Conservation (phyloP, 2,797 vertebrate species). For the Somateria mollissima region DNA sequence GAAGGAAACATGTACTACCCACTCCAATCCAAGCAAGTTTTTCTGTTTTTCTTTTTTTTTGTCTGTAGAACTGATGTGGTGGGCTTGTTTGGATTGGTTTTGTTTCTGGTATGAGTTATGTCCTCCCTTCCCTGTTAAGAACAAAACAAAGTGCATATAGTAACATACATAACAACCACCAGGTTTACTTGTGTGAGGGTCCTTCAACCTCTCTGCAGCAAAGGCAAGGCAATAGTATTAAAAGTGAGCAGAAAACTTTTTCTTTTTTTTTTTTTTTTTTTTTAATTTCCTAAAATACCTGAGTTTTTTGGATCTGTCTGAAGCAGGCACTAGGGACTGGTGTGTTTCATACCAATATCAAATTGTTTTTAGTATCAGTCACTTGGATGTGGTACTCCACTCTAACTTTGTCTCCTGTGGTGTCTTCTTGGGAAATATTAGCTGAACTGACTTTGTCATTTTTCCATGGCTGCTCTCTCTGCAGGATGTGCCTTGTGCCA, state of each 20-base stretch:
- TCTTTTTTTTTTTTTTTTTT: not conserved
- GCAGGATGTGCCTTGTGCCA: constrained; percentile 62
- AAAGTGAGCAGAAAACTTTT: not conserved
- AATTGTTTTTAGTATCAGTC: not conserved
- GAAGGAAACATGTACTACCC: constrained; percentile 49
- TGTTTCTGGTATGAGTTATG: not conserved
- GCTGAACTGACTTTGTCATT: constrained; percentile 47
- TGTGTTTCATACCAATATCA: not conserved
- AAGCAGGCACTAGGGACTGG: not conserved
- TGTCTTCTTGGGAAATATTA: constrained; percentile 54
- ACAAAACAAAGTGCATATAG: not conserved
- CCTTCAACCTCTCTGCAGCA: not conserved
- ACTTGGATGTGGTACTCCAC: not conserved
- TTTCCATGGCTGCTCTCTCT: constrained; percentile 56
- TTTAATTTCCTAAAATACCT: not conserved
- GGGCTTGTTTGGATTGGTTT: not conserved
- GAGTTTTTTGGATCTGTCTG: not conserved
- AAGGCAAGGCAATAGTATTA: not conserved
- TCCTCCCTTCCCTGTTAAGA: constrained; percentile 20
- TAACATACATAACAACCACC: not conserved
- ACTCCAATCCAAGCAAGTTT: not conserved
- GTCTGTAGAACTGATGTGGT: not conserved
- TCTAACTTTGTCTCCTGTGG: constrained; percentile 23
- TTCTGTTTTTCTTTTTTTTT: not conserved
- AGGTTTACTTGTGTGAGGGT: not conserved